Base-by-base conservation (phyloP, 2,888 invertebrate species). In the Sussaba pulchella region DNA sequence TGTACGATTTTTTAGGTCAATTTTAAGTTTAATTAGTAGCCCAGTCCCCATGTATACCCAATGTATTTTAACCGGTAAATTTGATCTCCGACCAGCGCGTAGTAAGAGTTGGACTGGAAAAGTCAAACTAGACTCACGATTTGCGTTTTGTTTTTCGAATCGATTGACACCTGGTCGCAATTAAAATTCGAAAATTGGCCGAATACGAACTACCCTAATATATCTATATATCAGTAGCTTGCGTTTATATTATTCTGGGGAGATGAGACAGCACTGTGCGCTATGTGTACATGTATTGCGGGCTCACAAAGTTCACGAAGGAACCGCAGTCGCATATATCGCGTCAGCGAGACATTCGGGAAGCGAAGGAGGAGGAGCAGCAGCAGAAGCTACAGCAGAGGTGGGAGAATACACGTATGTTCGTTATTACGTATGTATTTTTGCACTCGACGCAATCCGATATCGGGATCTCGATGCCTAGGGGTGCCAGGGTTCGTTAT, bases 401-500 rank as follows among this genome's bases (percentile, higher is more conserved):
- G n/a, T n/a, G n/a, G 12, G 26, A 21, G 47, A 21, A 5, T 21
- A 26, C 67, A 73, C 45, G 31, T 57, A 64, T 43, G 63, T 74
- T 79, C 66, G 64, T 77, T 79, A 85, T 83, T 83, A 82, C 77
- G 82, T 79, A 78, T 83, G 84, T 83, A 83, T 84, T 78, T 81
- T 83, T 82, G 84, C 84, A 80, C 81, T 76, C 77, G 69, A 72
- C 61, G 39, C 31, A 57, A 69, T 43, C 63, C 66, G 71, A 74
- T 72, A 80, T 82, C 78, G 75, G 79, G 52, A 57, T 71, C 67
- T 75, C 64, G 77, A 82, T 84, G 80, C 80, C 71, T 80, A 64
- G 19, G 67, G 74, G 80, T 82, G 72, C 70, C 74, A 72, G 79
- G 63, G 54, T 74, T 74, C 66, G 52, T 71, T 83, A 85, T 87